Percentiles rank a stretch among this genome's conserved stretches.
Conservation (phyloP, 2,113 vertebrate species). For the Pseudolaguvia tuberculata region DNA sequence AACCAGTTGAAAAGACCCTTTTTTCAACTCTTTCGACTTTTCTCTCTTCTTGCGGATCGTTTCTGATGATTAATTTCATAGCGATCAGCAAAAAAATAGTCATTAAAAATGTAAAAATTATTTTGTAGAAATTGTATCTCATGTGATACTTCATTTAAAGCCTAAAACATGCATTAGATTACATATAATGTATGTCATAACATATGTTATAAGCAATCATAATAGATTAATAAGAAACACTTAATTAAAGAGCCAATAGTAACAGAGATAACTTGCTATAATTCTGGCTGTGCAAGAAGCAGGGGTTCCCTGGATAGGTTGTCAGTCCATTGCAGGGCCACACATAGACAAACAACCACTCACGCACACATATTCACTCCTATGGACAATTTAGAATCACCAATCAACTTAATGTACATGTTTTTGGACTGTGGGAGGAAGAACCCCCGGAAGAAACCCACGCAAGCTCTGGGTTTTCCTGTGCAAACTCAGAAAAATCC, state of each 20-base stretch:
- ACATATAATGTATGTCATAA: neutral
- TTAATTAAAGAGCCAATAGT: neutral
- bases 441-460: no score
- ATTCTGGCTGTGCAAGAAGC: neutral
- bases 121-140: no score
- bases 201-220: no score
- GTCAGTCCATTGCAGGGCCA: no score
- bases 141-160: neutral
- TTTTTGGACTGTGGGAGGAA: no score
- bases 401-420: no score
- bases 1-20: neutral
- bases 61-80: neutral
- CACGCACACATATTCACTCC: no score
- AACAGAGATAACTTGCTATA: neutral
- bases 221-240: neutral
- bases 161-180: neutral
- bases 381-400: no score
- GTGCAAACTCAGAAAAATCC: no score
- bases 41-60: neutral
- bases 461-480: no score
- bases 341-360: no score
- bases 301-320: no score
- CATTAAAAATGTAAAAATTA: neutral
- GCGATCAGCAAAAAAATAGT: neutral
- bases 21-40: neutral